Percentiles rank a stretch among this genome's conserved stretches.
These are phyloP conservation scores for Sebastes trivittatus DNA, from an alignment of 2,797 vertebrate genomes.

Conservation along the genomic window DNA sequence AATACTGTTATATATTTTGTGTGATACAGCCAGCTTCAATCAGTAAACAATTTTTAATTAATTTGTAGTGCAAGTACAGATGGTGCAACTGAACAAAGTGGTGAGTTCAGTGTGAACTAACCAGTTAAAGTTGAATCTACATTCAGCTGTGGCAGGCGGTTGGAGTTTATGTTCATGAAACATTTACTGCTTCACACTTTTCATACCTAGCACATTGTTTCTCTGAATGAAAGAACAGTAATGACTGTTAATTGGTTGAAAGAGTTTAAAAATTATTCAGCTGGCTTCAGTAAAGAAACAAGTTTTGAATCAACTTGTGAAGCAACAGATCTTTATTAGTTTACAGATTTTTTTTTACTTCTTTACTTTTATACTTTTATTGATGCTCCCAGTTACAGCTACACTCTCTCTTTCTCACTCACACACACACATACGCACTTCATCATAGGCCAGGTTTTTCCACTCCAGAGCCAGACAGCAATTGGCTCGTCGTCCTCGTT, in stretches of 20 bases:
- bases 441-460: conserved; percentile 59
- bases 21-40: background rate
- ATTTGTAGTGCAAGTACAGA: background rate
- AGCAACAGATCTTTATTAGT: background rate
- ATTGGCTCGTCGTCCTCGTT: conserved; percentile 40
- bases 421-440: conserved; percentile 21
- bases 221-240: background rate
- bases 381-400: conserved; percentile 15
- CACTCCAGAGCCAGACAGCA: conserved; percentile 60
- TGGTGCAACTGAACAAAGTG: background rate
- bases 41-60: background rate
- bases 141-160: background rate
- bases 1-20: background rate
- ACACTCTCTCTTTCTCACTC: background rate
- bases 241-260: background rate
- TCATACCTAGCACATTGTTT: background rate
- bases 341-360: background rate
- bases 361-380: background rate
- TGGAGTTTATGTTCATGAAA: background rate
- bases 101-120: background rate
- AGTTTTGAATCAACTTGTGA: background rate
- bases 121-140: background rate
- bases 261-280: background rate
- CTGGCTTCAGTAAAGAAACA: background rate
- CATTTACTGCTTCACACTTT: background rate